Percentiles rank a stretch among this genome's conserved stretches.
These are phyloP conservation scores for Pongo abelii DNA, from an alignment of 2,113 vertebrate species.

Conservation along the genomic window DNA sequence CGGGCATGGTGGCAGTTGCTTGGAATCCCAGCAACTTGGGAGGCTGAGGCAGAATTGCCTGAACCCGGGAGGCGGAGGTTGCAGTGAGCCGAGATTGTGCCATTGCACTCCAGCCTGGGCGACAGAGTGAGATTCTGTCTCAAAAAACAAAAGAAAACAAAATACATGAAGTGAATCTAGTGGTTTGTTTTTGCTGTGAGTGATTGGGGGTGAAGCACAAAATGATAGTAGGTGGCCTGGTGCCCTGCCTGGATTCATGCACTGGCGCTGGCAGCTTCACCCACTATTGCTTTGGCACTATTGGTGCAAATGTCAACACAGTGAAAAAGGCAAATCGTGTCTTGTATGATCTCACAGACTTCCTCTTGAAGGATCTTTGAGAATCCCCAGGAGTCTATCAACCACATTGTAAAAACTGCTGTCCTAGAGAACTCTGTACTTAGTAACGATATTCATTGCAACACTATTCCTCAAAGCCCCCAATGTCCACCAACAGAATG, in stretches of 20 bases:
- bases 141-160: not conserved
- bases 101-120: not conserved
- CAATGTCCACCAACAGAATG: not conserved
- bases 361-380: not conserved
- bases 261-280: not conserved
- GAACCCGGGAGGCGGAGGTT: not conserved
- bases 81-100: not conserved
- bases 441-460: not conserved
- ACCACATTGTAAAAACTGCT: not conserved
- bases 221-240: accelerated
- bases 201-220: not conserved
- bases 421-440: not conserved
- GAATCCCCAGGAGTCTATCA: not conserved
- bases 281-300: not conserved
- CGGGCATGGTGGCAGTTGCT: not conserved
- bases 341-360: not conserved
- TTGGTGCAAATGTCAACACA: not conserved
- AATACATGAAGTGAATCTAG: too few species aligned
- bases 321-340: not conserved
- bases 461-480: not conserved
- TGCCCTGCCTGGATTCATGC: not conserved
- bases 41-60: not conserved
- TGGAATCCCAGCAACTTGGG: not conserved
- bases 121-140: not conserved
- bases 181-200: not conserved